Percentiles rank a stretch among this genome's conserved stretches.
Conservation (phyloP, 2,797 vertebrate species). For the Ataeniobius toweri region DNA sequence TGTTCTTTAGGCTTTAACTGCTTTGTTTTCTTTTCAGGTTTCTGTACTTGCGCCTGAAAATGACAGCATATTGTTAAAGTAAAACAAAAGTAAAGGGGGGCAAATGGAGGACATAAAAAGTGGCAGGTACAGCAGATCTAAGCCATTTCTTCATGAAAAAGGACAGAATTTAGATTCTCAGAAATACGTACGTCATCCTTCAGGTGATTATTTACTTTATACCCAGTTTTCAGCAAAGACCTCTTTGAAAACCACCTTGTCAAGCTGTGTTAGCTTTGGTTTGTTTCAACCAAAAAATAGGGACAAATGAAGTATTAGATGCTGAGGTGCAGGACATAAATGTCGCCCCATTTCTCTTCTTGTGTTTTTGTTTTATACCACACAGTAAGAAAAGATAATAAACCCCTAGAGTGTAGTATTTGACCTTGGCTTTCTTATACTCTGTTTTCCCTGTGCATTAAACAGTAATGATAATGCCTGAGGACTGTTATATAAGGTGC, state of each 20-base stretch:
- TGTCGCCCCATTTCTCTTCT: slow-evolving; percentile 4
- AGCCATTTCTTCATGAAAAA: neutral
- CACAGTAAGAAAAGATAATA: slow-evolving; percentile 1
- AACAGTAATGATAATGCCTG: neutral
- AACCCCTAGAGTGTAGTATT: neutral
- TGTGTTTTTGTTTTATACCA: slow-evolving; percentile 12
- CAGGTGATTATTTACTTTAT: neutral
- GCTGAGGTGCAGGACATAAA: slow-evolving; percentile 8
- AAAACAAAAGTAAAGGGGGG: neutral
- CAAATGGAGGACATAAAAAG: neutral
- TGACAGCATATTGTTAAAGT: neutral
- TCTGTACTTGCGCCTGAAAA: neutral
- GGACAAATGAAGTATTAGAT: neutral
- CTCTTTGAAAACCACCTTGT: neutral
- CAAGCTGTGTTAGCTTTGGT: neutral
- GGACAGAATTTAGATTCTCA: neutral
- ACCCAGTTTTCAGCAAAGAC: neutral
- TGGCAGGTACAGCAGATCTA: neutral
- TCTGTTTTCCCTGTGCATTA: neutral
- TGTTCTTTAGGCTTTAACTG: neutral
- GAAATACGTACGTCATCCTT: neutral
- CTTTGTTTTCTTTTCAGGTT: neutral
- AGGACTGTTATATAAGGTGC: neutral
- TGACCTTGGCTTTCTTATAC: neutral
- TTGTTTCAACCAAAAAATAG: neutral